These are phyloP conservation scores for Tyria jacobaeae DNA, from an alignment of 2,888 invertebrate species.

Conservation along the genomic window DNA sequence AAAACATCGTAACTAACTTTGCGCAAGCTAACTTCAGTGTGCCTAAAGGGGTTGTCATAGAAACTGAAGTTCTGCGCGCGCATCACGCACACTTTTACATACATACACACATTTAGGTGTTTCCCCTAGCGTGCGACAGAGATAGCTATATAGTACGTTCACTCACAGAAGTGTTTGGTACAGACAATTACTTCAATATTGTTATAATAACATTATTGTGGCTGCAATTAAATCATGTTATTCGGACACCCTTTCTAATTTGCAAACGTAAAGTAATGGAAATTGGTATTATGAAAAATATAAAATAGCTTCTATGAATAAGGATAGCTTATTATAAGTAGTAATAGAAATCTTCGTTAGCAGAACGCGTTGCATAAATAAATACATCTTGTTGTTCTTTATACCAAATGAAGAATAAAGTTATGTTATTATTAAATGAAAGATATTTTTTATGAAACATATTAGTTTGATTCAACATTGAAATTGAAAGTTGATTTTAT, in stretches of 20 bases:
- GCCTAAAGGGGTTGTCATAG: constrained; percentile 85
- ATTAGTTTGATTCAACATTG: no score
- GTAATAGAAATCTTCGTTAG: no score
- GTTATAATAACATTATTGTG: constrained; percentile 34
- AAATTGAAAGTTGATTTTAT: no score
- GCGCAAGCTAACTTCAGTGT: constrained; percentile 79
- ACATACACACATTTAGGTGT: constrained; percentile 57
- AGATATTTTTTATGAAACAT: no score
- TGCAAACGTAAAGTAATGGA: no score
- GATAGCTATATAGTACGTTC: constrained; percentile 65
- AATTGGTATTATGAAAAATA: no score
- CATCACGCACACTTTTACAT: constrained; percentile 68
- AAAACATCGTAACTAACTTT: constrained; percentile 50
- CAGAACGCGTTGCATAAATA: no score
- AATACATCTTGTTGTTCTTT: no score
- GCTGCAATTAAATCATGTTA: constrained; percentile 19
- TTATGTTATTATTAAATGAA: no score
- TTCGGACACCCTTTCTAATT: constrained; percentile 3
- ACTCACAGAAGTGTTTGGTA: constrained; percentile 46
- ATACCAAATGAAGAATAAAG: no score
- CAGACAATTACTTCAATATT: constrained; percentile 27
- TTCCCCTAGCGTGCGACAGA: constrained; percentile 69
- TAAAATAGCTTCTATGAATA: not conserved
- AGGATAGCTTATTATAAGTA: not conserved
- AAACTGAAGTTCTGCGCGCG: constrained; percentile 85